Base-by-base conservation (phyloP, 2,797 vertebrate species). In the Manis javanica region DNA sequence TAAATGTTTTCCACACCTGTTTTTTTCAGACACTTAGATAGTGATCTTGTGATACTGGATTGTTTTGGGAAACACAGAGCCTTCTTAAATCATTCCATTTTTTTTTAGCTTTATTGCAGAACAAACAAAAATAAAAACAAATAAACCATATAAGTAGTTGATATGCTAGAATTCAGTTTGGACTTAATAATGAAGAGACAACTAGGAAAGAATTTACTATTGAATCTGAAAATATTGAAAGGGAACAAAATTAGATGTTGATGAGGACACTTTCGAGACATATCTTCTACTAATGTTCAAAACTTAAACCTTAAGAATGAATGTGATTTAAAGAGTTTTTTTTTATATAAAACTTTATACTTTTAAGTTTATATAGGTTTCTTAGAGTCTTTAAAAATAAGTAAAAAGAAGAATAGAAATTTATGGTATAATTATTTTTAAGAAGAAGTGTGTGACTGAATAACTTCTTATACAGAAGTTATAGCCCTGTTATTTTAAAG, bases 91-190 rank as follows among this genome's bases (percentile, higher is more conserved):
- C 16, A 78, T 72, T 7, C 21, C 26, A 2, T 39, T 88, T 59
- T 23, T 69, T n/a, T 93, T 29, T n/a, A 66, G 6, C 19, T 90
- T 88, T 86, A 68, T 3, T 79, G 9, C 2, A 81, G 68, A 96
- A 77, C 2, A 87, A 95, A 93, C 37, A 91, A 63, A 77, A 84
- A 77, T 64, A 68, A 24, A 53, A 79, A 53, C 34, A 86, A 92
- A 39, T 15, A 51, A 74, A 84, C 7, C 19, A 68, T 8, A 21
- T 61, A 94, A 82, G 13, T 68, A 57, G 11, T 53, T 69, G 23
- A 55, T 46, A 39, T 75, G 7, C 16, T 77, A 34, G 69, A 57
- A 53, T 81, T 90, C 49, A 39, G n/a, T 79, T 86, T 87, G n/a
- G 49, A 81, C 34, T 94, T 71, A 77, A n/a, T 18, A 46, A 57